These are phyloP conservation scores for Epinephelus lanceolatus DNA, from an alignment of 2,113 vertebrate genomes.

Conservation along the genomic window DNA sequence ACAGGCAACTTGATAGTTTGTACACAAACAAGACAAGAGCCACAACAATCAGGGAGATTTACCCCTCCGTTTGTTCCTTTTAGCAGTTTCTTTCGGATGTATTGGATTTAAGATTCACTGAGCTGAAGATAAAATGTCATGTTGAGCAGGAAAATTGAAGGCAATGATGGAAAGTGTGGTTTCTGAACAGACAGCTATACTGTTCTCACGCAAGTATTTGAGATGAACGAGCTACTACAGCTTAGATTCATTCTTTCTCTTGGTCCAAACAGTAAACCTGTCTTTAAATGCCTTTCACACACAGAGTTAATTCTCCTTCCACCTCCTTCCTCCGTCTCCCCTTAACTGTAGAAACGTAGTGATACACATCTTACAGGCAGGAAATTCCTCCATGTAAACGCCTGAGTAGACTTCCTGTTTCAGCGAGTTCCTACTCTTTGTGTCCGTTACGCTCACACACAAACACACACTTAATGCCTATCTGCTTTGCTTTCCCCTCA, in stretches of 20 bases:
- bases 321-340: conserved; percentile 13
- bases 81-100: conserved; percentile 17
- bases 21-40: conserved; percentile 21
- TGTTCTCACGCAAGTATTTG: conserved; percentile 2
- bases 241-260: conserved; percentile 27
- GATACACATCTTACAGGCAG: conserved; percentile 79
- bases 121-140: conserved; percentile 14
- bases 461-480: conserved; percentile 19
- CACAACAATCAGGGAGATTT: conserved; percentile 40
- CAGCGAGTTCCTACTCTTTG: conserved; percentile 35
- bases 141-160: conserved; percentile 19
- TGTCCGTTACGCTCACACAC: conserved; percentile 18
- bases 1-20: conserved; percentile 50
- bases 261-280: conserved; percentile 37
- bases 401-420: conserved; percentile 77
- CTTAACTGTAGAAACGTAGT: conserved; percentile 45
- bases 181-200: not conserved
- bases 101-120: conserved; percentile 31
- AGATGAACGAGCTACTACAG: conserved; percentile 37
- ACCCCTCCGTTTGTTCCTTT: conserved; percentile 54
- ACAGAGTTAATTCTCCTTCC: conserved; percentile 15
- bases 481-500: conserved; percentile 13
- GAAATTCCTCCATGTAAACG: conserved; percentile 83
- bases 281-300: conserved; percentile 40
- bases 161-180: conserved; percentile 30